Evolutionary conservation across 2,113 vertebrate species (phyloP).

Genomic region (Pycnonotus jocosus): DNA sequence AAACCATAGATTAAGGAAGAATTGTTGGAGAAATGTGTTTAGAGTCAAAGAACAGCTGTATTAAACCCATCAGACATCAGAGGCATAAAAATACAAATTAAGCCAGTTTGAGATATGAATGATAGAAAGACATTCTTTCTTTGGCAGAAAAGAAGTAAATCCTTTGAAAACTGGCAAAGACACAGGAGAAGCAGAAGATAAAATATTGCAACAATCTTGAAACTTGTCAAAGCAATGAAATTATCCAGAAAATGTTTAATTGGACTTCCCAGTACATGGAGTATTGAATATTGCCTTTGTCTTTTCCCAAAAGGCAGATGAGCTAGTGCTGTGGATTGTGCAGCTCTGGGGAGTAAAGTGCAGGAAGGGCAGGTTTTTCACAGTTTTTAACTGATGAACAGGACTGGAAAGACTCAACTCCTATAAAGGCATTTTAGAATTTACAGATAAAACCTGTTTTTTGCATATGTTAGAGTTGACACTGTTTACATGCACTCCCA

Average conservation of each 20-base stretch:
- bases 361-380: background rate
- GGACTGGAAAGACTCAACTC: background rate
- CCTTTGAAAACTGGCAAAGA: background rate
- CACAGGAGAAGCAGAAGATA: background rate
- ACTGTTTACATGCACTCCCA: background rate
- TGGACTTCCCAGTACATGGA: background rate
- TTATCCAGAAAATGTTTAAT: constrained; percentile 12
- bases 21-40: background rate
- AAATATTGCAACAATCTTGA: constrained; percentile 12
- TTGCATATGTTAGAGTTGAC: background rate
- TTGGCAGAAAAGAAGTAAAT: constrained; percentile 1
- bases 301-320: background rate
- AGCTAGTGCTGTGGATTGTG: background rate
- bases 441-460: background rate
- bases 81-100: background rate
- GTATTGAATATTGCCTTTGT: background rate
- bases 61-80: background rate
- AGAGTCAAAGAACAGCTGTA: background rate
- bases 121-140: background rate
- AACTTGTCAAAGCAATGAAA: constrained; percentile 36
- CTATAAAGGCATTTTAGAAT: background rate
- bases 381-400: background rate
- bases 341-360: background rate
- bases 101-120: background rate
- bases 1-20: background rate